Evolutionary conservation across 2,888 invertebrate genomes (phyloP).

Genomic region (Brachycybe producta): DNA sequence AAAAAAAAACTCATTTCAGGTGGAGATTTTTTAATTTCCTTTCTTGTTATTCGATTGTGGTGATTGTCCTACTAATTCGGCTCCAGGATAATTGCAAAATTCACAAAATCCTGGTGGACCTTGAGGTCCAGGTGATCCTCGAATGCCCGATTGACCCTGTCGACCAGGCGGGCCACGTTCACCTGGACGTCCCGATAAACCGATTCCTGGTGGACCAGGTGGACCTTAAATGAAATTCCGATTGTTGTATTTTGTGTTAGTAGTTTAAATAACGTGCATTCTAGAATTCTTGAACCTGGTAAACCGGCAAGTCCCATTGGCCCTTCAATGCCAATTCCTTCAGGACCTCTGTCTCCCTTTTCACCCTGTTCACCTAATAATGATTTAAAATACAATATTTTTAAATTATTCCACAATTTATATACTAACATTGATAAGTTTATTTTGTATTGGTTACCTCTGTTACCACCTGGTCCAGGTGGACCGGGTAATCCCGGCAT

Average conservation of each 20-base stretch:
- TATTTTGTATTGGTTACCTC: conserved; percentile 35
- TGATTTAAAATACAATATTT: too few relatives aligned
- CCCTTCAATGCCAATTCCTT: conserved; percentile 61
- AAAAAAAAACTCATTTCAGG: too few relatives aligned
- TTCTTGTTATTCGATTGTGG: too few relatives aligned
- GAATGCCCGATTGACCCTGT: conserved; percentile 42
- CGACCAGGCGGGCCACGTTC: conserved; percentile 60
- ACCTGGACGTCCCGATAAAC: conserved; percentile 55
- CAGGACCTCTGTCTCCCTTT: conserved; percentile 37
- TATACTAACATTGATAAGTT: too few relatives aligned
- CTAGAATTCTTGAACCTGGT: conserved; percentile 37
- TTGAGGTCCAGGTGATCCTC: conserved; percentile 38
- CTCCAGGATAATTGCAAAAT: conserved; percentile 46
- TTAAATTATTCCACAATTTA: too few relatives aligned
- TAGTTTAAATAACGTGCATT: not conserved
- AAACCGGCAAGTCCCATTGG: conserved; percentile 53
- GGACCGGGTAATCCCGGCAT: conserved; percentile 47
- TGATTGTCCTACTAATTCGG: conserved; percentile 5
- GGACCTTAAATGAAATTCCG: conserved; percentile 38
- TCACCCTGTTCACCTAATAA: conserved; percentile 49
- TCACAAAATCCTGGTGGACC: conserved; percentile 47
- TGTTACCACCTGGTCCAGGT: conserved; percentile 45
- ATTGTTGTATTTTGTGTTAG: conserved; percentile 14
- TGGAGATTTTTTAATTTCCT: too few relatives aligned
- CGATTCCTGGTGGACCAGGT: conserved; percentile 52